Evolutionary conservation across 2,888 invertebrate genomes (phyloP).

Genomic region (Drosophila mettleri): DNA sequence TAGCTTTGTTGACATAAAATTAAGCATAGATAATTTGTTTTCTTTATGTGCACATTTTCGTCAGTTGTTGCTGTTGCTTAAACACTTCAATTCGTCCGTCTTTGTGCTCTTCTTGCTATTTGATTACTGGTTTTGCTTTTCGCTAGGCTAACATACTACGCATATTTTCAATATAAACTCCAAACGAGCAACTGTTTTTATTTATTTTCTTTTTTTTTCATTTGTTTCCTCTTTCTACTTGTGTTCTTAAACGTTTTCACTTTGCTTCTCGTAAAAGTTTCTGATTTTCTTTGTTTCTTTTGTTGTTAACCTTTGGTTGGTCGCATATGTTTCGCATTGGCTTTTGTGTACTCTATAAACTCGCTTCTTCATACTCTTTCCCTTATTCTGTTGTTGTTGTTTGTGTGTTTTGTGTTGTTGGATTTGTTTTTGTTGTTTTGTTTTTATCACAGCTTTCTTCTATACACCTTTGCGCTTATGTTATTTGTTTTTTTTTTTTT

Average conservation of each 20-base stretch:
- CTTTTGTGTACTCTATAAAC: conserved; percentile 44
- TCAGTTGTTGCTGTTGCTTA: conserved; percentile 38
- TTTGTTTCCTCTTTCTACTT: conserved; percentile 16
- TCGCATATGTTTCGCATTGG: conserved; percentile 78
- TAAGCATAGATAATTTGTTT: conserved; percentile 23
- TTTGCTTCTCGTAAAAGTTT: conserved; percentile 52
- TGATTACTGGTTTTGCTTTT: conserved; percentile 28
- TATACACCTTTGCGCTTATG: conserved; percentile 64
- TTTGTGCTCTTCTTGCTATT: conserved; percentile 23
- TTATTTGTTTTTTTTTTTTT: conserved; percentile 36
- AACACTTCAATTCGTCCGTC: conserved; percentile 36
- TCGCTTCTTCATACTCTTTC: background rate
- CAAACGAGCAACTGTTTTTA: conserved; percentile 12
- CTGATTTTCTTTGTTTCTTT: conserved; percentile 10
- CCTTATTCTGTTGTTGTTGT: conserved; percentile 22
- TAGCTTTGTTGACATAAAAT: conserved; percentile 38
- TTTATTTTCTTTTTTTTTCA: no score
- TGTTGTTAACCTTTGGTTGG: conserved; percentile 80
- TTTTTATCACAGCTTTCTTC: conserved; percentile 75
- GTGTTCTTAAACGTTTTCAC: conserved; percentile 19
- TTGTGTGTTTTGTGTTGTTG: conserved; percentile 43
- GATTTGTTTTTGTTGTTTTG: conserved; percentile 44
- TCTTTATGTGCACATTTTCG: conserved; percentile 27
- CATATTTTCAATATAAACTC: conserved; percentile 31
- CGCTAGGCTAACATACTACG: conserved; percentile 59